Evolutionary conservation across 92 coral and sea anemone species (phyloP).

Genomic region (Virgularia gustaviana): DNA sequence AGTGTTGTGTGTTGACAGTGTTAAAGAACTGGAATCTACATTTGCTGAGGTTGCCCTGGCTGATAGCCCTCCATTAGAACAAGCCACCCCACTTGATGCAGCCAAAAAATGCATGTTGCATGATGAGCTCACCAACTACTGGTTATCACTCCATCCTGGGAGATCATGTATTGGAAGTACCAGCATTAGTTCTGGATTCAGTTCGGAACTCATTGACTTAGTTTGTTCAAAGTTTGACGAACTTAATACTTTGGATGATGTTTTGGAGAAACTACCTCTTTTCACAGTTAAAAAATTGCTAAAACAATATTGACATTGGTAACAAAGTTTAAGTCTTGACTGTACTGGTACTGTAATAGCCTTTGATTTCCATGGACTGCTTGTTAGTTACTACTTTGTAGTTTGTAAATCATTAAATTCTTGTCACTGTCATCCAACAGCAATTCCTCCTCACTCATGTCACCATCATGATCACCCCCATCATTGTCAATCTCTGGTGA

Average conservation of each 20-base stretch:
- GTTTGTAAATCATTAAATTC: too few species aligned
- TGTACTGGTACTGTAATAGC: neutral
- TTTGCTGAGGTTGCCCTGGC: neutral
- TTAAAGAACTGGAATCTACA: neutral
- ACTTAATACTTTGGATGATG: neutral
- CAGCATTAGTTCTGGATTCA: constrained; percentile 53
- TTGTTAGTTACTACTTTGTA: too few species aligned
- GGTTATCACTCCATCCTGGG: constrained; percentile 43
- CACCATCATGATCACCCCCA: neutral
- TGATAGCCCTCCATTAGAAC: neutral
- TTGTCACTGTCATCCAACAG: constrained; percentile 4
- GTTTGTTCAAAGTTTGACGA: constrained; percentile 18
- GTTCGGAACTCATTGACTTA: constrained; percentile 32
- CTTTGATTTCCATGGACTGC: neutral
- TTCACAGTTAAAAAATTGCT: constrained; percentile 9
- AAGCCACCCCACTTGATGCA: neutral
- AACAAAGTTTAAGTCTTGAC: neutral
- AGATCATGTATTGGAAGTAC: constrained; percentile 56
- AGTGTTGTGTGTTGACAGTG: too few species aligned
- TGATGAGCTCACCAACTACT: neutral
- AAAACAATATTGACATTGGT: constrained; percentile 1
- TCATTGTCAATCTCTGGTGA: constrained; percentile 19
- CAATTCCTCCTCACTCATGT: neutral
- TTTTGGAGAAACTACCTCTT: neutral
- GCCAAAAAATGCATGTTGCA: neutral